Percentiles rank a stretch among this genome's conserved stretches.
These are phyloP conservation scores for Austrofundulus limnaeus DNA, from an alignment of 2,113 vertebrate genomes.

Conservation along the genomic window DNA sequence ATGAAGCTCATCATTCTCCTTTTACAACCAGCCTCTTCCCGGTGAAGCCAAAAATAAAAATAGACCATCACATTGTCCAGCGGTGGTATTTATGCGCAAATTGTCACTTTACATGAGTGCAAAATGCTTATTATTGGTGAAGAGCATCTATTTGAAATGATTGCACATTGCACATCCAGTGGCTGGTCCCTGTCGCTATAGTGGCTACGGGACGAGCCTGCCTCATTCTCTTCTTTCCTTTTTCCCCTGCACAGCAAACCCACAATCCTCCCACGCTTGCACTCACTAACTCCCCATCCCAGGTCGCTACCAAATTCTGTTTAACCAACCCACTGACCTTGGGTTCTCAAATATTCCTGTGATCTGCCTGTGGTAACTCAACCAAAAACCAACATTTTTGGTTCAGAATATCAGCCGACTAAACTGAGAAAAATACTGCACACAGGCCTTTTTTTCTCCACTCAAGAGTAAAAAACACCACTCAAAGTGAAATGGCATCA, in stretches of 20 bases:
- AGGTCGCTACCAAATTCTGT: constrained; percentile 60
- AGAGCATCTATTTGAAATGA: constrained; percentile 75
- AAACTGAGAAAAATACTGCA: constrained; percentile 37
- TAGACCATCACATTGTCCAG: constrained; percentile 56
- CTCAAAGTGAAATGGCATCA: neutral
- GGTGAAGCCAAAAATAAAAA: constrained; percentile 48
- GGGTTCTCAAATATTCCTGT: constrained; percentile 57
- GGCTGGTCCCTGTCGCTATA: constrained; percentile 65
- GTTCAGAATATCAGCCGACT: constrained; percentile 27
- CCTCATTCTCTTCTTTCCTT: constrained; percentile 34
- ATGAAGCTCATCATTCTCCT: constrained; percentile 20
- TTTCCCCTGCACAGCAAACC: constrained; percentile 56
- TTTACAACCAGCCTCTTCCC: constrained; percentile 19
- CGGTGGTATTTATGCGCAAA: constrained; percentile 72
- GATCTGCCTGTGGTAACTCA: constrained; percentile 47
- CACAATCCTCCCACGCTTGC: constrained; percentile 71
- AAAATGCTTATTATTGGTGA: constrained; percentile 76
- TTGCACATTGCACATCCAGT: constrained; percentile 71
- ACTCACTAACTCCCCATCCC: constrained; percentile 54
- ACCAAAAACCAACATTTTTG: constrained; percentile 42
- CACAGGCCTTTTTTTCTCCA: constrained; percentile 22
- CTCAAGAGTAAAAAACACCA: neutral
- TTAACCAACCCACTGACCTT: constrained; percentile 63
- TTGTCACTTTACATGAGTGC: constrained; percentile 64
- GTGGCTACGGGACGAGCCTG: constrained; percentile 63